A percentile compares a stretch with the other conserved stretches of the same genome.
Evolutionary conservation across 2,113 vertebrate genomes (phyloP).

Genomic region (Dasyprocta punctata): DNA sequence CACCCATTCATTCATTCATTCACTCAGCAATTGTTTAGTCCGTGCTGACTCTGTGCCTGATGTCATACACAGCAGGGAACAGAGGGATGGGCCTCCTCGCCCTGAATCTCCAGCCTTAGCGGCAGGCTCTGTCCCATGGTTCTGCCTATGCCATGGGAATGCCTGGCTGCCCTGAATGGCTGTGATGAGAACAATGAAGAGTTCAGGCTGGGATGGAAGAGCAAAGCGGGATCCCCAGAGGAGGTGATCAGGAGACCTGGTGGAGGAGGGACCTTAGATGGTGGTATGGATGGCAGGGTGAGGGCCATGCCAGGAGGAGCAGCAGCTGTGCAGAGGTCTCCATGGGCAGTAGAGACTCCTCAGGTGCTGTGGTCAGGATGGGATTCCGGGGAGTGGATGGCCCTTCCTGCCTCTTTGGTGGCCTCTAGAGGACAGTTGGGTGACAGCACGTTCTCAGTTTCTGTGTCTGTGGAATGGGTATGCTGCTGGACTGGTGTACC

Average conservation of each 20-base stretch:
- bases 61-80: neutral
- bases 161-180: neutral
- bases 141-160: neutral
- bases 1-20: neutral
- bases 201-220: neutral
- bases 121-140: neutral
- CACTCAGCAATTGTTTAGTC: too few relatives aligned
- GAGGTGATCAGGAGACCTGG: neutral
- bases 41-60: neutral
- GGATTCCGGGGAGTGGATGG: neutral
- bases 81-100: neutral
- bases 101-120: neutral
- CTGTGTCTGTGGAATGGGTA: neutral
- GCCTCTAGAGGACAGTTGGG: neutral
- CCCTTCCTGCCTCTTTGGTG: neutral
- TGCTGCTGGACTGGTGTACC: neutral
- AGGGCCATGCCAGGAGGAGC: neutral
- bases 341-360: neutral
- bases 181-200: neutral
- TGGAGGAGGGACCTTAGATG: neutral
- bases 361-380: neutral
- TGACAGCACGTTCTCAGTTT: neutral
- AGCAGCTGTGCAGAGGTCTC: neutral
- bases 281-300: too few relatives aligned
- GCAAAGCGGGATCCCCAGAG: neutral